These are phyloP conservation scores for Thaumetopoea pityocampa DNA, from an alignment of 1,140 invertebrate species.

Conservation along the genomic window DNA sequence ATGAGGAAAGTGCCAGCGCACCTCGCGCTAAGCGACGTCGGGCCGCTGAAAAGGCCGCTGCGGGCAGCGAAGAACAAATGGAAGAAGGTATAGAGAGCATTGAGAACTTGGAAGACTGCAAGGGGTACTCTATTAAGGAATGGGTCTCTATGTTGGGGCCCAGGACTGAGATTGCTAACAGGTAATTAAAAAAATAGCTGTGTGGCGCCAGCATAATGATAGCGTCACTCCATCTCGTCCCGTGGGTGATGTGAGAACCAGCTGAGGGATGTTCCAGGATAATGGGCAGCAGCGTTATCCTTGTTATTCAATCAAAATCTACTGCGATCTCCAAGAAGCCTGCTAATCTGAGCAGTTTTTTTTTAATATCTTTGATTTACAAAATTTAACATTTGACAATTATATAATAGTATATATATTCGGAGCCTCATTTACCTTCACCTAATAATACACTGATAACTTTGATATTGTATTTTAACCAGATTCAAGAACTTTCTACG, in stretches of 20 bases:
- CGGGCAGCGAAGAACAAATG: constrained; percentile 83
- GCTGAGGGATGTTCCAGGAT: too few species aligned
- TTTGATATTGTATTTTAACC: constrained; percentile 25
- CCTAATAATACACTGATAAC: constrained; percentile 1
- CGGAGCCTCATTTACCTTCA: too few species aligned
- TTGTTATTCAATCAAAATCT: too few species aligned
- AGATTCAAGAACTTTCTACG: constrained; percentile 95
- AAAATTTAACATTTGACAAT: too few species aligned
- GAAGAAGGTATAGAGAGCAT: constrained; percentile 95
- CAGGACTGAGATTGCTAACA: constrained; percentile 95
- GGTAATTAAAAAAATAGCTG: constrained; percentile 64
- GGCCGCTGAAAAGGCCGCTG: constrained; percentile 87
- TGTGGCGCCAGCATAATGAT: too few species aligned
- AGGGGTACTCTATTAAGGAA: constrained; percentile 93
- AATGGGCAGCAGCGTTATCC: too few species aligned
- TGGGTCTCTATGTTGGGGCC: constrained; percentile 98
- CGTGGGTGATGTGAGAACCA: too few species aligned
- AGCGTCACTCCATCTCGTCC: too few species aligned
- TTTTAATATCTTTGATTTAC: too few species aligned
- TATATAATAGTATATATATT: too few species aligned
- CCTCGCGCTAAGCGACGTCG: constrained; percentile 86
- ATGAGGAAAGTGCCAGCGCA: constrained; percentile 81
- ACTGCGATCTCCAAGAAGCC: too few species aligned
- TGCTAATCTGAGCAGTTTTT: too few species aligned
- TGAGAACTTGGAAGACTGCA: constrained; percentile 98